Evolutionary conservation across 1,140 invertebrate species (phyloP).

Genomic region (Eupeodes corollae): DNA sequence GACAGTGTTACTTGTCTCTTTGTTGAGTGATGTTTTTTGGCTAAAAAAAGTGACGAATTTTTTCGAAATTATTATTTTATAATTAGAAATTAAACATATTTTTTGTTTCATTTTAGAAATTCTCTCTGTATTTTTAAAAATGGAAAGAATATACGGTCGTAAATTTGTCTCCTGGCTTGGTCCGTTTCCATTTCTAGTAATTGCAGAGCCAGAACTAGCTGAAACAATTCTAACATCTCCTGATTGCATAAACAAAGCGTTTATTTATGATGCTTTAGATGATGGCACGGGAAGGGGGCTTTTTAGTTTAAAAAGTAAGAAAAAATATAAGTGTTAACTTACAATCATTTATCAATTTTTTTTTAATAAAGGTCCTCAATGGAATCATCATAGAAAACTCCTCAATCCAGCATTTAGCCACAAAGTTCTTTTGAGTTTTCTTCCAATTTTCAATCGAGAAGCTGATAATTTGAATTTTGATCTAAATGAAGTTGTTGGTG

Average conservation of each 20-base stretch:
- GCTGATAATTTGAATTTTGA: constrained; percentile 9
- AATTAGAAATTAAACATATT: too few relatives aligned
- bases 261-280: constrained; percentile 25
- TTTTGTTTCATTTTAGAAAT: constrained; percentile 16
- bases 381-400: constrained; percentile 15
- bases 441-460: constrained; percentile 20
- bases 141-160: constrained; percentile 17
- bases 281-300: constrained; percentile 25
- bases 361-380: constrained; percentile 11
- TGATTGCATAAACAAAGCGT: constrained; percentile 26
- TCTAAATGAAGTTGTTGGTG: background rate
- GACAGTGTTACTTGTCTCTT: too few relatives aligned
- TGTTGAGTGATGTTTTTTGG: too few relatives aligned
- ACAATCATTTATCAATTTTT: background rate
- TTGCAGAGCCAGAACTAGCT: constrained; percentile 20
- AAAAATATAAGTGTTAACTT: too few relatives aligned
- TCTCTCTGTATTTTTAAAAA: constrained; percentile 12
- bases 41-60: too few relatives aligned
- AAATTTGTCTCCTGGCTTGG: constrained; percentile 27
- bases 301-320: constrained; percentile 21
- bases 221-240: constrained; percentile 31
- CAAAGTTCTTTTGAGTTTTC: constrained; percentile 17
- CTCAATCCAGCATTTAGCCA: constrained; percentile 19
- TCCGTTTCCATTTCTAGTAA: constrained; percentile 24
- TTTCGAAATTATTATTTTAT: too few relatives aligned